Base-by-base conservation (phyloP, 1,140 invertebrate species). In the Bombus waltoni region DNA sequence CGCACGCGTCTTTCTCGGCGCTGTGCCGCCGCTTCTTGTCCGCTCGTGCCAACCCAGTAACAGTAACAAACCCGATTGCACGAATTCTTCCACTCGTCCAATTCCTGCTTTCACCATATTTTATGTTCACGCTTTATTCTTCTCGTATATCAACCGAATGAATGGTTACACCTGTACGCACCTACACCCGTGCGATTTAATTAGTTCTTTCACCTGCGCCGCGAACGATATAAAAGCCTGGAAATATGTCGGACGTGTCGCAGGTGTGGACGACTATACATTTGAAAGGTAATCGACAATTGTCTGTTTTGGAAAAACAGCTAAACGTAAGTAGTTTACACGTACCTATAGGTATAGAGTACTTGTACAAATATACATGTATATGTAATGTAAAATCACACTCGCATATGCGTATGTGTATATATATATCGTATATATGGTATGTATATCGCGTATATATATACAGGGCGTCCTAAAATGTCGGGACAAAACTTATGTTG, bases 131-230 rank as follows among this genome's bases (percentile, higher is more conserved):
- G 25, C 28, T 80, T 80, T 70, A 70, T 70, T 47, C 47, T 70
- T 42, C 62, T 53, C 42, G 0, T 70, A 53, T 80, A 44, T 70
- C 77, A 40, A 15, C 22, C 42, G 25, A 80, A 80, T 18, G 35
- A 80, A 80, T n/a, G n/a, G 65, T 70, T n/a, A 80, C 77, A 70
- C 77, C 77, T 80, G 62, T 80, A 47, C 77, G 53, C 32, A 74
- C 73, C 44, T 35, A 68, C 77, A 70, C 65, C 42, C 42, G 65
- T 22, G 42, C n/a, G n/a, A 35, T 70, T 70, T 42, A 66, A 66
- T 80, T 70, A 70, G 42, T 38, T 80, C 44, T 25, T 70, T 53
- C 77, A 80, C 77, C 77, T 80, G 77, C 77, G 22, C 65, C 28
- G n/a, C 42, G 28, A 32, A 32, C 40, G 25, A 44, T 38, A 32